Percentiles rank a stretch among this genome's conserved stretches.
These are phyloP conservation scores for Hirtodrosophila confusa DNA, from an alignment of 2,888 invertebrate genomes.

Conservation along the genomic window DNA sequence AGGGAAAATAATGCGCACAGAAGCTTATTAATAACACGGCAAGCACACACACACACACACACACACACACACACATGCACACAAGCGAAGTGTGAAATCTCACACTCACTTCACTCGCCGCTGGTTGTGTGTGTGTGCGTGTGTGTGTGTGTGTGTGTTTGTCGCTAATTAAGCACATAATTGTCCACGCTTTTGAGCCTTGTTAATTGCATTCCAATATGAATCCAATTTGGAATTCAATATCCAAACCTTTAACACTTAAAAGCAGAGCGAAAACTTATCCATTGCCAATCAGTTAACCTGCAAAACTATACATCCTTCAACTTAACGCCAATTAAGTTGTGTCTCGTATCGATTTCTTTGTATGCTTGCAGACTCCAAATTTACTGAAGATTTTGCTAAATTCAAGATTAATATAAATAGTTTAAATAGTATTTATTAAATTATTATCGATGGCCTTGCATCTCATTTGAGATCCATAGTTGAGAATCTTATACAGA, in stretches of 20 bases:
- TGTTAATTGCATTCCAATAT: slow-evolving; percentile 30
- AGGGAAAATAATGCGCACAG: slow-evolving; percentile 17
- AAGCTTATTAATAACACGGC: slow-evolving; percentile 74
- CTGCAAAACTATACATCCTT: too few relatives aligned
- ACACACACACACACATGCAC: slow-evolving; percentile 1
- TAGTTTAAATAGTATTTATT: too few relatives aligned
- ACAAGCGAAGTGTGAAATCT: slow-evolving; percentile 59
- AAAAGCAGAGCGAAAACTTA: background rate
- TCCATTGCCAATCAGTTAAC: background rate
- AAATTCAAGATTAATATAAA: too few relatives aligned
- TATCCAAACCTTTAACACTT: background rate
- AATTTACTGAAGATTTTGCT: too few relatives aligned
- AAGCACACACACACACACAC: background rate
- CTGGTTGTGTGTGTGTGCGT: background rate
- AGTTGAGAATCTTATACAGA: too few relatives aligned
- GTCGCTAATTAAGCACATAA: slow-evolving; percentile 66
- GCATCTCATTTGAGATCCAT: too few relatives aligned
- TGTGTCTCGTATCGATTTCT: too few relatives aligned
- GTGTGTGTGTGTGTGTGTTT: slow-evolving; percentile 24
- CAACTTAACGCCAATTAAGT: too few relatives aligned
- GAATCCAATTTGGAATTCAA: slow-evolving; percentile 2
- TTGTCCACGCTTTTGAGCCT: slow-evolving; percentile 24
- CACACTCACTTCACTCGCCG: slow-evolving; percentile 52
- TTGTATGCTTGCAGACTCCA: too few relatives aligned
- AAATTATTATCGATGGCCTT: too few relatives aligned